Evolutionary conservation across 2,113 vertebrate genomes (phyloP).

Genomic region (Tetrax tetrax): DNA sequence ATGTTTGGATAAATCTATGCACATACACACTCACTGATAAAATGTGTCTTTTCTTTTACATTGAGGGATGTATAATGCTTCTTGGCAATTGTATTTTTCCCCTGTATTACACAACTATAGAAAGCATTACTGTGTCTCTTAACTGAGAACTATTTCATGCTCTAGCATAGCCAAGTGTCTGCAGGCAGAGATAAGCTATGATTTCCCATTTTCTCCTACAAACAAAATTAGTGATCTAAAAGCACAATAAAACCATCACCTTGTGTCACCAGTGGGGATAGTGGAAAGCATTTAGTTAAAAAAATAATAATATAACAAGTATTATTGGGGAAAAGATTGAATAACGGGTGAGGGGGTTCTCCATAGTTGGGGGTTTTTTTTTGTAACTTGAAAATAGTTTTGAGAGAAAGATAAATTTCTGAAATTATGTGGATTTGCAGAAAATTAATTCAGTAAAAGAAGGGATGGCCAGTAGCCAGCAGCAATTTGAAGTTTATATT

Average conservation of each 20-base stretch:
- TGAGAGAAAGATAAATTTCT: constrained; percentile 26
- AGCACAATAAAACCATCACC: constrained; percentile 67
- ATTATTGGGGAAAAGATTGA: neutral
- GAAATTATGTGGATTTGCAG: neutral
- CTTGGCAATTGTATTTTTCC: neutral
- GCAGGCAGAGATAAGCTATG: constrained; percentile 75
- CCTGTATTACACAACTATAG: constrained; percentile 48
- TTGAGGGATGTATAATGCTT: constrained; percentile 12
- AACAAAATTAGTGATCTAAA: constrained; percentile 74
- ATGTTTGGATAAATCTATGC: constrained; percentile 8
- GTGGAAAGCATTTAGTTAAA: neutral
- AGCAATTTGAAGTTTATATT: neutral
- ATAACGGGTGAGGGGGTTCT: neutral
- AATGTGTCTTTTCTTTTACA: constrained; percentile 14
- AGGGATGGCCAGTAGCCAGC: neutral
- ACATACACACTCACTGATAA: neutral
- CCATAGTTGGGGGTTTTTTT: neutral
- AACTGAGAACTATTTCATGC: constrained; percentile 64
- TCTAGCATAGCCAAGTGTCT: constrained; percentile 68
- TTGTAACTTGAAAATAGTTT: constrained; percentile 24
- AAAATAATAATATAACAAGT: neutral
- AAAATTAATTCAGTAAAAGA: constrained; percentile 10
- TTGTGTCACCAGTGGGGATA: constrained; percentile 6
- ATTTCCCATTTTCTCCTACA: constrained; percentile 67
- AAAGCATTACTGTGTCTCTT: constrained; percentile 62